phyloP scores from a whole-genome alignment of 2,888 invertebrate species.

The Polyommatus icarus region DNA sequence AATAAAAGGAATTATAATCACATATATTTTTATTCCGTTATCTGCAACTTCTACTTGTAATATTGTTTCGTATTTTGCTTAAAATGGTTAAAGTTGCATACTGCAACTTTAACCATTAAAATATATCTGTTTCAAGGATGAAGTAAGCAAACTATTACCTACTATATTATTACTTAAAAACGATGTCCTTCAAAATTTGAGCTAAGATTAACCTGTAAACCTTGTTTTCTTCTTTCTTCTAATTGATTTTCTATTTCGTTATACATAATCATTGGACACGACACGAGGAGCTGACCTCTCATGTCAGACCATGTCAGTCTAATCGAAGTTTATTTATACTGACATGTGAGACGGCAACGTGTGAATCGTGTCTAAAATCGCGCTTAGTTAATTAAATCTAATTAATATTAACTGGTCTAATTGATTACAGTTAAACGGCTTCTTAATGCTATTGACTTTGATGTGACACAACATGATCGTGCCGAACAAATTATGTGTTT shows the following conservation, averaged over 20 bases:
- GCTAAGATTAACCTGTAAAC: too few relatives aligned
- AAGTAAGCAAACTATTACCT: not conserved
- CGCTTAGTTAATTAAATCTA: slow-evolving; percentile 47
- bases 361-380: slow-evolving; percentile 49
- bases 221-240: not conserved
- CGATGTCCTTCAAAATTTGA: too few relatives aligned
- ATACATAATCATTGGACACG: not conserved
- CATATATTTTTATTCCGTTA: not conserved
- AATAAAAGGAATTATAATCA: not conserved
- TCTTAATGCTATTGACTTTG: slow-evolving; percentile 33
- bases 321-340: slow-evolving; percentile 42
- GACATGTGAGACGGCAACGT: slow-evolving; percentile 47
- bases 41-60: not conserved
- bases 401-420: slow-evolving; percentile 48
- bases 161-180: too few relatives aligned
- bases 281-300: not conserved
- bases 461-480: slow-evolving; percentile 20
- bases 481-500: not conserved
- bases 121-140: not conserved
- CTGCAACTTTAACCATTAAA: not conserved
- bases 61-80: not conserved
- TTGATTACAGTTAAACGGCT: slow-evolving; percentile 38
- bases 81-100: too few relatives aligned
- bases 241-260: not conserved
- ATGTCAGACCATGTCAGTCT: not conserved